Conservation (phyloP, 2,797 vertebrate species). For the Psittacula derbiana region DNA sequence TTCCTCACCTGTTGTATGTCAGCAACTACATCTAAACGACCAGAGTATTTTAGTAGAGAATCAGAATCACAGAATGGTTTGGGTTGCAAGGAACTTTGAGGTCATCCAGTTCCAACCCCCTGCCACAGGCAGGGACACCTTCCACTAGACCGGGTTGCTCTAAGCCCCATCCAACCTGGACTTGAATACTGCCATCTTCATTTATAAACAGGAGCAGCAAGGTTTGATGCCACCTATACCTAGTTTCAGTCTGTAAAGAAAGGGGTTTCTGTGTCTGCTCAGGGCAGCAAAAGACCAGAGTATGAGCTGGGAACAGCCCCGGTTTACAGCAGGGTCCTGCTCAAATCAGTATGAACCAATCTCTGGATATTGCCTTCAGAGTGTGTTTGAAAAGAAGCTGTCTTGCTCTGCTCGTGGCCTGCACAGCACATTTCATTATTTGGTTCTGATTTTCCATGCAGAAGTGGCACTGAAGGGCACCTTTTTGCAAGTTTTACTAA, state of each 20-base stretch:
- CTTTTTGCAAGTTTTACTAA: background rate
- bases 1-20: background rate
- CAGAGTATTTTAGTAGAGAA: background rate
- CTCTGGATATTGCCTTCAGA: background rate
- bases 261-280: background rate
- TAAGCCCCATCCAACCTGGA: background rate
- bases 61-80: background rate
- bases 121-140: background rate
- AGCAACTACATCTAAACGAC: background rate
- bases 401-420: background rate
- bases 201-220: background rate
- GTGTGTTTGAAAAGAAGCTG: background rate
- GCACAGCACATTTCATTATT: background rate
- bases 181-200: background rate
- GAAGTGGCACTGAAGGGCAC: background rate
- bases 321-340: background rate
- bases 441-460: background rate
- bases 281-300: background rate
- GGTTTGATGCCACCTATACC: background rate
- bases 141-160: background rate
- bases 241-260: background rate
- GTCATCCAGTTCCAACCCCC: background rate
- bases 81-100: background rate
- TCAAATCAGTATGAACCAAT: background rate
- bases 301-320: fast-evolving